Evolutionary conservation across 2,888 invertebrate genomes (phyloP).

Genomic region (Amiota minor): DNA sequence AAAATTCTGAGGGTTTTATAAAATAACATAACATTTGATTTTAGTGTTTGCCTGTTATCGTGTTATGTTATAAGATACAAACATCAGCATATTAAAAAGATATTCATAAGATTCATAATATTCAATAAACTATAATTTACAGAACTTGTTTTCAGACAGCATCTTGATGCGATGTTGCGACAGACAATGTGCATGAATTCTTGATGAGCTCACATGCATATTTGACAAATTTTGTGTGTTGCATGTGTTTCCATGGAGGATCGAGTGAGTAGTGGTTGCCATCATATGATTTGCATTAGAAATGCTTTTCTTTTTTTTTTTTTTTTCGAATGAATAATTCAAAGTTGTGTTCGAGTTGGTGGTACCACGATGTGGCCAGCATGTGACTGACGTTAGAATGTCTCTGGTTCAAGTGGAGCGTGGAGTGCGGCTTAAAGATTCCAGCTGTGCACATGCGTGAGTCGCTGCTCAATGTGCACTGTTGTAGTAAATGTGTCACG

Average conservation of each 20-base stretch:
- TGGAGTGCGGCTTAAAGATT: constrained; percentile 9
- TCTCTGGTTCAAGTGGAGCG: constrained; percentile 17
- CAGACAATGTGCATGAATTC: constrained; percentile 5
- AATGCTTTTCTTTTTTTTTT: not conserved
- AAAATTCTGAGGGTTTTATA: not conserved
- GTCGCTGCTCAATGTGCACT: not conserved
- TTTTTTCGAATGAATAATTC: constrained; percentile 47
- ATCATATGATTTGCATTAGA: constrained; percentile 28
- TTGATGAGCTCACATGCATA: not conserved
- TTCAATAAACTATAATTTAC: too few relatives aligned
- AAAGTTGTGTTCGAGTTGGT: constrained; percentile 49
- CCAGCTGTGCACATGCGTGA: constrained; percentile 25
- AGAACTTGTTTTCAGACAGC: not conserved
- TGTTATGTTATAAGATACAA: too few relatives aligned
- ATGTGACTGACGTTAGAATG: constrained; percentile 1
- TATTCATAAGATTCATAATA: too few relatives aligned
- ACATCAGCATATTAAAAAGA: too few relatives aligned
- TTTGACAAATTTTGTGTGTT: constrained; percentile 15
- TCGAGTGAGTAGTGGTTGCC: not conserved
- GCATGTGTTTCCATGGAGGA: constrained; percentile 17
- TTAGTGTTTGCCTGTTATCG: too few relatives aligned
- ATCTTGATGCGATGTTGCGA: not conserved
- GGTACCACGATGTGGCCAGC: not conserved
- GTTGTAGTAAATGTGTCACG: not conserved
- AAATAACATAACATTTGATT: not conserved